Base-by-base conservation (phyloP, 1,140 invertebrate genomes). In the Saccostrea echinata region DNA sequence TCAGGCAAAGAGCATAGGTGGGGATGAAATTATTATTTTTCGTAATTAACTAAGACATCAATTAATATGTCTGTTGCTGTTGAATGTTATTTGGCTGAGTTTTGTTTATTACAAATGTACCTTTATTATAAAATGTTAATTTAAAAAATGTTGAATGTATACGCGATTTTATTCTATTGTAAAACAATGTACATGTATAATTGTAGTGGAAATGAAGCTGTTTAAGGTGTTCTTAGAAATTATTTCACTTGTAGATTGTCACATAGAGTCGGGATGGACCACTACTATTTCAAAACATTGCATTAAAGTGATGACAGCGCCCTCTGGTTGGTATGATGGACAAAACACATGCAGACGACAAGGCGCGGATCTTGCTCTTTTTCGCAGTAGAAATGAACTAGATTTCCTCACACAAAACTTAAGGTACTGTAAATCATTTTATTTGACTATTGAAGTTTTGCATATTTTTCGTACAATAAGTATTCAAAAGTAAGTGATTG, bases 331-430 rank as follows among this genome's bases (percentile, higher is more conserved):
- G 68, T 13, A 76, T 16, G 68, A 76, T 12, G 68, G 68, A 16
- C 68, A 13, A 16, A 33, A 76, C 27, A 76, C 16, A 13, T 76
- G 68, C 27, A 76, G 68, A 33, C 27, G 24, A 16, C 68, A 76
- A 18, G 68, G 68, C 24, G 68, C 68, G 68, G 68, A 76, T 76
- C 68, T 76, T 30, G 68, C 68, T 76, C 68, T 27, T 27, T 76
- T 76, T 33, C 68, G 12, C 24, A 76, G 24, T 16, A 76, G 30
- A 76, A 33, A 11, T 30, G 68, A 76, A 33, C 68, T 76, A 16
- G 27, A 76, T 16, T 76, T 30, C 68, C 68, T 76, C 16, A 27
- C 4, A 30, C 27, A 76, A 16, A 76, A 76, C 30, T 76, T 33
- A 12, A 76, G 68, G 68, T 76, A 27, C 6, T 18, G 1, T 21